Base-by-base conservation (phyloP, 2,888 invertebrate species). In the Antheraea yamamai region DNA sequence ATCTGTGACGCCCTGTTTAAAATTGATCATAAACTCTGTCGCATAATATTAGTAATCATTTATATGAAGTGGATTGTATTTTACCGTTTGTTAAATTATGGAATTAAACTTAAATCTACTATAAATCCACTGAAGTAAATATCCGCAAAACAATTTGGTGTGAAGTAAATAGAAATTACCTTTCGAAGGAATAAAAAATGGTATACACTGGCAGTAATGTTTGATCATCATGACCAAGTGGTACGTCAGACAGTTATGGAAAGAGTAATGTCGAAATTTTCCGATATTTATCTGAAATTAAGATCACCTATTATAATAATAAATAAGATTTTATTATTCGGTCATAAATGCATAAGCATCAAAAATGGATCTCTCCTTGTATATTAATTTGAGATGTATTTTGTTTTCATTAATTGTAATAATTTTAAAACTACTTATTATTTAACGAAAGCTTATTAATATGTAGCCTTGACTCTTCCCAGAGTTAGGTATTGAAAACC, bases 201-300 rank as follows among this genome's bases (percentile, higher is more conserved):
- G 97, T 1, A 96, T 86, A 84, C 97, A 97, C 14, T 95, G 93
- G 80, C 97, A 97, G 1, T 85, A 79, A 7, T 85, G 83, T 30
- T 88, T 88, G 0, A 95, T 88, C 68, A 95, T 84, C 66, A 89
- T 85, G 26, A 95, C 89, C 58, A 96, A 95, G 81, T 96, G 96
- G 79, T 95, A 95, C 0, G 95, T 92, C 89, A 96, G 91, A 81
- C 97, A 97, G 85, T 97, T 97, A 78, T 96, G 95, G 77, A 96
- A 96, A 0, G 96, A 96, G 81, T 97, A 97, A 10, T 91, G 90
- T 0, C 82, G 85, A 68, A 93, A 84, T 79, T 87, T 81, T 86
- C 90, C 80, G 81, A 91, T 74, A 76, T 82, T 77, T n/a, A 89
- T 39, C 92, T 94, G 84, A 79, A 89, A 92, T 77, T 52, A 79